Base-by-base conservation (phyloP, 2,888 invertebrate genomes). In the Sclerodermus sp. region DNA sequence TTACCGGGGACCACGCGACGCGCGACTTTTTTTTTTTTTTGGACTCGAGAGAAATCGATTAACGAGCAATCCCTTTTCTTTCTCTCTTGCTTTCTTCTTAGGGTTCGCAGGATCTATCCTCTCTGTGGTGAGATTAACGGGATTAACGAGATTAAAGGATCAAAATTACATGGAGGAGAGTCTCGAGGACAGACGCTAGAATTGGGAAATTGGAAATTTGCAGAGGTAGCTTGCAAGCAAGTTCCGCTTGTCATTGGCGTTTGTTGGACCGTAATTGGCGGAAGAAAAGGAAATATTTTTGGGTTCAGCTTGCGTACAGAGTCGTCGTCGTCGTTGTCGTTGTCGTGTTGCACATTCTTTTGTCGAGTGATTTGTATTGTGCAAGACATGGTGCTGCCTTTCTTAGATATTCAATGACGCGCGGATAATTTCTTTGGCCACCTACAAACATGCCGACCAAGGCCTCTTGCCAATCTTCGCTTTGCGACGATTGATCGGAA, bases 391-490 rank as follows among this genome's bases (percentile, higher is more conserved):
- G 42, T 41, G 45, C 51, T 55, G 36, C 45, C 29, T 37, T 39
- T 34, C 34, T 4, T 50, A 14, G 34, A 16, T 34, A 42, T 6
- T 14, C 55, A 55, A 58, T 58, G 63, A 63, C 56, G 53, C 46
- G 53, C 42, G 49, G 46, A 51, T 64, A 60, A 64, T 63, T 58
- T 42, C 41, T n/a, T 15, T 40, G 43, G 16, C 60, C 51, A 49
- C 49, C 52, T 40, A 53, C 52, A 51, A 61, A 60, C 31, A 50
- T 32, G 12, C 39, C 16, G 14, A 34, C 41, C 13, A 39, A 8
- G 29, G 38, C 31, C 14, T 14, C 17, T 36, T 42, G 36, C 36
- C 46, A 38, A 15, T 47, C 29, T 36, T 42, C 13, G n/a, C 34
- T 39, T 32, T 1, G 13, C 2, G 15, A 16, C 30, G 23, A 36